Conservation (phyloP, 2,797 vertebrate genomes). For the Uromys caudimaculatus region DNA sequence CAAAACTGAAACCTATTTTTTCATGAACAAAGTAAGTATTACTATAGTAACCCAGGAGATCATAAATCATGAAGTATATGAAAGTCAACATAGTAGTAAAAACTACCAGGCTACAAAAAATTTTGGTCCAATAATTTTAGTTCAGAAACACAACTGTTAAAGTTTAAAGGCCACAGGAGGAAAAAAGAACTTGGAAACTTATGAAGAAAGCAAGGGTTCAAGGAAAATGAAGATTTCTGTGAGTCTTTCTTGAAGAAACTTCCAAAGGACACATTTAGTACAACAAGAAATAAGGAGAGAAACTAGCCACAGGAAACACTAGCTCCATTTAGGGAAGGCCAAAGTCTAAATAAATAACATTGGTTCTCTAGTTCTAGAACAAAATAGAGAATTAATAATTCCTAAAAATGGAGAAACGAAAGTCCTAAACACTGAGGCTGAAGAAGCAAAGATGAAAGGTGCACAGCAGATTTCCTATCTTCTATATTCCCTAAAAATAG, state of each 20-base stretch:
- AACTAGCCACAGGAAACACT: background rate
- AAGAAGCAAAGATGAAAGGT: conserved; percentile 1
- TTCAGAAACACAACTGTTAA: conserved; percentile 28
- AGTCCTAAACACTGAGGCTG: background rate
- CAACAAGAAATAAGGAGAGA: conserved; percentile 42
- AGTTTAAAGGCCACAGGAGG: conserved; percentile 32
- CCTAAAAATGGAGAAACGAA: conserved; percentile 51
- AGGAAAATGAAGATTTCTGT: background rate
- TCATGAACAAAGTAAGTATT: conserved; percentile 44
- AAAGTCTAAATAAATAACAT: background rate
- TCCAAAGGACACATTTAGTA: conserved; percentile 16
- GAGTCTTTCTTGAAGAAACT: conserved; percentile 28
- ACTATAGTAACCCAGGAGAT: background rate
- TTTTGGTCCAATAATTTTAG: conserved; percentile 17
- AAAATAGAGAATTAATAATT: conserved; percentile 35
- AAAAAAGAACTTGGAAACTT: background rate
- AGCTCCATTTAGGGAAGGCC: background rate
- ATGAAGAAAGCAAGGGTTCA: conserved; percentile 56
- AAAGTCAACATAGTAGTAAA: conserved; percentile 35
- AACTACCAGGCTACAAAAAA: conserved; percentile 29
- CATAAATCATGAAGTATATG: background rate
- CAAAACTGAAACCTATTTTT: conserved; percentile 24
- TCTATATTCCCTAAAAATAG: background rate
- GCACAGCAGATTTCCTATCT: background rate
- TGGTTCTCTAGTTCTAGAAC: conserved; percentile 15